Base-by-base conservation (phyloP, 2,797 vertebrate species). In the Halcyon badia region DNA sequence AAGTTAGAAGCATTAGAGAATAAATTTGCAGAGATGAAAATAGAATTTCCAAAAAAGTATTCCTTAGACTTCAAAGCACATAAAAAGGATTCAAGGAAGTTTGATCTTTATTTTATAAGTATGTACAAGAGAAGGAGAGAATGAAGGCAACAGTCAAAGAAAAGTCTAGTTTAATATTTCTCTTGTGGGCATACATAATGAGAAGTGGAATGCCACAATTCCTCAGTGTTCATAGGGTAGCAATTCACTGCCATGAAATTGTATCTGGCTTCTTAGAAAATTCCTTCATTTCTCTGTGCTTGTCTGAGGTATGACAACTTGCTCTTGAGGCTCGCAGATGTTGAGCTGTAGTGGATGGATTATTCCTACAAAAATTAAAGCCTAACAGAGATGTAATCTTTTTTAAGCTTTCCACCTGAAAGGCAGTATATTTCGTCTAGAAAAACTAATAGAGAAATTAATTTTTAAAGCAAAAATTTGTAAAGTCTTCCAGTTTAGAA, bases 41-140 rank as follows among this genome's bases (percentile, higher is more conserved):
- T 89, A 92, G 65, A 65, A 90, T 96, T 92, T 96, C 97, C 75
- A 80, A 95, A 95, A 96, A 96, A 95, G 81, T 93, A 96, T 93
- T 92, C 72, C 77, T 90, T 85, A 83, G 81, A 94, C 97, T 94
- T 97, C 95, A 97, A 97, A 97, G 95, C 30, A 95, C 93, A 97
- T 95, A 89, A 96, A 97, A 97, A 97, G 87, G 54, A 93, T 92
- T 89, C 83, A 61, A 51, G 71, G 65, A 97, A 96, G 89, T 92
- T 96, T 97, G 96, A 97, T 97, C 93, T 96, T 97, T 97, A 97
- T 97, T 97, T 97, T 89, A 96, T 96, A 95, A 97, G 91, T 92
- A 87, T 79, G 83, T 96, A 87, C 83, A 95, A 93, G 92, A 72
- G 52, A 93, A 93, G 83, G 57, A 77, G 81, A 83, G 68, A 96